Evolutionary conservation across 2,797 vertebrate genomes (phyloP).

Genomic region (Helostoma temminkii): DNA sequence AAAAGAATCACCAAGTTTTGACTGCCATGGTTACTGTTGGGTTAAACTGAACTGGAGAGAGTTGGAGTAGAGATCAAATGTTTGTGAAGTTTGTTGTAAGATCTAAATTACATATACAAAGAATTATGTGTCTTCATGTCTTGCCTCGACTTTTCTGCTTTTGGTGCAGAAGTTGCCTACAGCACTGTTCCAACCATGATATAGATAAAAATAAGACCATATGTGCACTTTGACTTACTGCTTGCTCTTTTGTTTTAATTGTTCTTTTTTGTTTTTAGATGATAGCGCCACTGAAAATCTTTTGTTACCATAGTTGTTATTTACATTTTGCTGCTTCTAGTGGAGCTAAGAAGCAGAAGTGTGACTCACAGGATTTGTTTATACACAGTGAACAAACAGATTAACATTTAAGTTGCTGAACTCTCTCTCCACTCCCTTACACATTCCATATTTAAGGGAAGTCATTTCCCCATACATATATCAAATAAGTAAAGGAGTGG

Average conservation of each 20-base stretch:
- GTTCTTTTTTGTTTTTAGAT: neutral
- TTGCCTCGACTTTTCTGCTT: conserved; percentile 32
- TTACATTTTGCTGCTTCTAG: no score
- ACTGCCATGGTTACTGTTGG: neutral
- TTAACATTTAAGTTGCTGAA: neutral
- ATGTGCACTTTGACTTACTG: conserved; percentile 21
- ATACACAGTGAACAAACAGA: no score
- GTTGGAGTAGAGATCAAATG: neutral
- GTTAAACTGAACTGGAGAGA: neutral
- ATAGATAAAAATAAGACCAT: conserved; percentile 8
- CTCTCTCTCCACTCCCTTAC: no score
- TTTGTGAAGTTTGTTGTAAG: neutral
- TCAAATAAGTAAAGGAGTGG: no score
- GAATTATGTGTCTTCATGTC: conserved; percentile 30
- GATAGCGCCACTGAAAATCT: neutral
- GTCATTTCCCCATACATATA: no score
- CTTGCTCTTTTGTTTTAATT: neutral
- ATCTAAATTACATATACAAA: neutral
- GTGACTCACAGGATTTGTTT: no score
- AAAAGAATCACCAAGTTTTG: neutral
- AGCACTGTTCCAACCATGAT: conserved; percentile 43
- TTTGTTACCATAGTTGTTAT: no score
- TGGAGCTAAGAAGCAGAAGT: no score
- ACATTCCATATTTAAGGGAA: no score
- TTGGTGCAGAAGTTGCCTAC: no score